phyloP scores from a whole-genome alignment of 2,888 invertebrate genomes.

The Oeneis ivallda region DNA sequence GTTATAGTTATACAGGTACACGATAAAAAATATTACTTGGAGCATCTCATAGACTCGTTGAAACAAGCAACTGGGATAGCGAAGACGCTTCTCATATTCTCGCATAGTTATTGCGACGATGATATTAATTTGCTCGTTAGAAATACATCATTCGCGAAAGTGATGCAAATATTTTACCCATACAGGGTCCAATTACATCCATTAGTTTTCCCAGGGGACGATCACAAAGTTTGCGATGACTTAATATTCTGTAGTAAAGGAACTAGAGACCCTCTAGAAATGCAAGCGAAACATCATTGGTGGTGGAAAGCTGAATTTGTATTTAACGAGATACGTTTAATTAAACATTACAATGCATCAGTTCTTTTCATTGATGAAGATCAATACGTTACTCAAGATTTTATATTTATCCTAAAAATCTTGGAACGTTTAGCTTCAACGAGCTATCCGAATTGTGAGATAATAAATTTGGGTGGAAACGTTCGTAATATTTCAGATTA shows the following conservation, averaged over 20 bases:
- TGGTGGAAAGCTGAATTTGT: slow-evolving; percentile 58
- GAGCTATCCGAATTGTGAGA: slow-evolving; percentile 48
- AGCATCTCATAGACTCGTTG: slow-evolving; percentile 47
- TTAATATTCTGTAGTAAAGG: slow-evolving; percentile 40
- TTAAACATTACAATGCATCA: slow-evolving; percentile 47
- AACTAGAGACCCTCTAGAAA: slow-evolving; percentile 37
- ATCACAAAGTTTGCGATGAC: slow-evolving; percentile 44
- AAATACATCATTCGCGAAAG: slow-evolving; percentile 43
- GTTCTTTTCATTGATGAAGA: slow-evolving; percentile 43
- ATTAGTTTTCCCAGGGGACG: slow-evolving; percentile 52
- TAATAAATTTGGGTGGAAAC: slow-evolving; percentile 50
- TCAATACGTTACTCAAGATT: slow-evolving; percentile 52
- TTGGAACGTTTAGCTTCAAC: slow-evolving; percentile 39
- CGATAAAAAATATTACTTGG: slow-evolving; percentile 44
- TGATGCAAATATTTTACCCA: slow-evolving; percentile 54
- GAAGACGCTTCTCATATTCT: slow-evolving; percentile 50
- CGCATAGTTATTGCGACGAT: slow-evolving; percentile 42
- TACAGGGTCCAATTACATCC: slow-evolving; percentile 54
- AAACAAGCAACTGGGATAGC: slow-evolving; percentile 45
- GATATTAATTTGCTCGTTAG: slow-evolving; percentile 38
- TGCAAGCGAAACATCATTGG: slow-evolving; percentile 56
- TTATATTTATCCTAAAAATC: slow-evolving; percentile 46
- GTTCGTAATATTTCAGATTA: slow-evolving; percentile 40
- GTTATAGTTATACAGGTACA: slow-evolving; percentile 56
- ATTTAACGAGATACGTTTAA: slow-evolving; percentile 47